phyloP scores from a whole-genome alignment of 2,888 invertebrate genomes.

The Lasius platythorax region DNA sequence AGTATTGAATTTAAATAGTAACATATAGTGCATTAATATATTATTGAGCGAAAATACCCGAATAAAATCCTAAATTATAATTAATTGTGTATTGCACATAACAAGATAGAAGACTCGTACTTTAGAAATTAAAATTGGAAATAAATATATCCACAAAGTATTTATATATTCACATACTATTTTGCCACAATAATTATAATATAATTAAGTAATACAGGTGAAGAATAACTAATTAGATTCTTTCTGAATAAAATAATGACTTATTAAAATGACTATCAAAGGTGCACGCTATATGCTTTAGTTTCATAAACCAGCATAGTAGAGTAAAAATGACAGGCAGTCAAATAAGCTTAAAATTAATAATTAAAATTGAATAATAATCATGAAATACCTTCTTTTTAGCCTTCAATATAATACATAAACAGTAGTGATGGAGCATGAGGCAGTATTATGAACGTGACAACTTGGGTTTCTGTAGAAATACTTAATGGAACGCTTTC shows the following conservation, averaged over 20 bases:
- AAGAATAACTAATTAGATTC: slow-evolving; percentile 1
- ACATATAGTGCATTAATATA: slow-evolving; percentile 9
- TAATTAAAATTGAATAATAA: background rate
- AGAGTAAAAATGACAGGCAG: background rate
- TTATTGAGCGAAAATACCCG: slow-evolving; percentile 41
- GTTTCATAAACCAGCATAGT: slow-evolving; percentile 1
- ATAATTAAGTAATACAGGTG: background rate
- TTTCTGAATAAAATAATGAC: slow-evolving; percentile 19
- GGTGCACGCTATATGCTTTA: background rate
- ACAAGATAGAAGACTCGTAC: background rate
- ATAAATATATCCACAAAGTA: background rate
- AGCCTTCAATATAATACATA: background rate
- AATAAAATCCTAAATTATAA: slow-evolving; percentile 36
- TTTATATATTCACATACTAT: background rate
- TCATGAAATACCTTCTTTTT: background rate
- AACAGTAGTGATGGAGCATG: background rate
- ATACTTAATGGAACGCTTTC: slow-evolving; percentile 84
- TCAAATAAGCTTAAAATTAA: background rate
- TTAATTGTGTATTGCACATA: slow-evolving; percentile 61
- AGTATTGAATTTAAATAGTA: slow-evolving; percentile 29
- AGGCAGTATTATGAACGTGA: background rate
- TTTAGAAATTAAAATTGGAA: slow-evolving; percentile 1
- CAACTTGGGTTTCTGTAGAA: background rate
- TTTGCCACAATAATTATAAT: slow-evolving; percentile 1
- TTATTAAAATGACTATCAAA: slow-evolving; percentile 37